phyloP scores from a whole-genome alignment of 2,888 invertebrate species.

The Drosophila antonietae region DNA sequence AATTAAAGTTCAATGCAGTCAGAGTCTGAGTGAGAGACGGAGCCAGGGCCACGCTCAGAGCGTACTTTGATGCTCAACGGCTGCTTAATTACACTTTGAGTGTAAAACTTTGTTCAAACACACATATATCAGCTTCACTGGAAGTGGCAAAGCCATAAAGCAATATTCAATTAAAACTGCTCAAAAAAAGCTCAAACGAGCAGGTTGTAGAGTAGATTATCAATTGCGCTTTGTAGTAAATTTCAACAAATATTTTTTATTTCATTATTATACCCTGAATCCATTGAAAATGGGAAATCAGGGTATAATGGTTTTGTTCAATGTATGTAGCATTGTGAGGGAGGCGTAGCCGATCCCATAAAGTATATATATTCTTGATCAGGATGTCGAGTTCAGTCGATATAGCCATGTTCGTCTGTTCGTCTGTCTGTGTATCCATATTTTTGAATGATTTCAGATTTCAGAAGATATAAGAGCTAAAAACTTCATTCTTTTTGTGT shows the following conservation, averaged over 20 bases:
- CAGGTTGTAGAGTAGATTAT: background rate
- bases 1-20: slow-evolving; percentile 59
- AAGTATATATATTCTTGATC: too few relatives aligned
- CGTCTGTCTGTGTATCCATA: too few relatives aligned
- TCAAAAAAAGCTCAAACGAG: background rate
- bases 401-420: too few relatives aligned
- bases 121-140: background rate
- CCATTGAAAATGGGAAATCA: too few relatives aligned
- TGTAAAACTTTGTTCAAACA: slow-evolving; percentile 2
- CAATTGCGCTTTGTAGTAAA: slow-evolving; percentile 9
- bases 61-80: slow-evolving; percentile 50
- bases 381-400: too few relatives aligned
- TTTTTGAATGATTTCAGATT: too few relatives aligned
- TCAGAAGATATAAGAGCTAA: too few relatives aligned
- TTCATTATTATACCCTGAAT: too few relatives aligned
- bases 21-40: slow-evolving; percentile 21
- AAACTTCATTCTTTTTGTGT: too few relatives aligned
- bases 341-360: too few relatives aligned
- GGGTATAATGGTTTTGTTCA: too few relatives aligned
- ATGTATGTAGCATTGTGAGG: too few relatives aligned
- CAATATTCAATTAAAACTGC: slow-evolving; percentile 23
- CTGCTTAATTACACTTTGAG: slow-evolving; percentile 44
- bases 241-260: background rate
- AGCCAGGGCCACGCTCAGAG: slow-evolving; percentile 23
- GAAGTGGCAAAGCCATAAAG: slow-evolving; percentile 8